Evolutionary conservation across 2,797 vertebrate species (phyloP), one percentile per base, ranked within the genome.

Genomic region (Pseudomugil tenellus): DNA sequence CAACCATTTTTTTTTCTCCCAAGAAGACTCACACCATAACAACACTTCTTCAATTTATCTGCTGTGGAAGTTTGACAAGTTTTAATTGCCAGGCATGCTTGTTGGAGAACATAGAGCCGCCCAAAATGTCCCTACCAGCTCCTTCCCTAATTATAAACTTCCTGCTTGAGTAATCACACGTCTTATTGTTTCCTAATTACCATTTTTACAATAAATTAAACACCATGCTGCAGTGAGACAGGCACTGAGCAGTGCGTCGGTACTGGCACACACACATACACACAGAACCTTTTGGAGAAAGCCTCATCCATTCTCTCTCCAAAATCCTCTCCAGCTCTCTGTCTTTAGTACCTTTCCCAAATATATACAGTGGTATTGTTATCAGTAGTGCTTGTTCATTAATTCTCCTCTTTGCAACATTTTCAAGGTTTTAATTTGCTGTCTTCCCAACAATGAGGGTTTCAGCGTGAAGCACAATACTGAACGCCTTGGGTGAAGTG

Each of bases 121-220:
- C 92, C 89, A 88, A 91, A 92, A 92, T 90, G 91, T 94, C 89
- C 90, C 91, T 86, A 86, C 84, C 70, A 92, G 91, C 92, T 91
- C 90, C 79, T 84, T 91, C 90, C 89, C 93, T 94, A 94, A 94
- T 94, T 95, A 95, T 93, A 93, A 94, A 93, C 92, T 89, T 93
- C 90, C 88, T 91, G 94, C 93, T 92, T 93, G 92, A 94, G 91
- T 93, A 94, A 92, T 92, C 92, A 91, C 91, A 92, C 81, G 92
- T 94, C 92, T 92, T 92, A 91, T 93, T 92, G 90, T 91, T 92
- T 90, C 85, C 92, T 94, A 93, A 94, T 95, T 94, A 93, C 91
- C 90, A 93, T 94, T 94, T 94, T 94, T 94, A 93, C 94, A 93
- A 94, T 93, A 93, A 94, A 95, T 94, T 92, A 93, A 94, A 91